phyloP scores from a whole-genome alignment of 1,140 invertebrate species.

The Mizuhopecten yessoensis region DNA sequence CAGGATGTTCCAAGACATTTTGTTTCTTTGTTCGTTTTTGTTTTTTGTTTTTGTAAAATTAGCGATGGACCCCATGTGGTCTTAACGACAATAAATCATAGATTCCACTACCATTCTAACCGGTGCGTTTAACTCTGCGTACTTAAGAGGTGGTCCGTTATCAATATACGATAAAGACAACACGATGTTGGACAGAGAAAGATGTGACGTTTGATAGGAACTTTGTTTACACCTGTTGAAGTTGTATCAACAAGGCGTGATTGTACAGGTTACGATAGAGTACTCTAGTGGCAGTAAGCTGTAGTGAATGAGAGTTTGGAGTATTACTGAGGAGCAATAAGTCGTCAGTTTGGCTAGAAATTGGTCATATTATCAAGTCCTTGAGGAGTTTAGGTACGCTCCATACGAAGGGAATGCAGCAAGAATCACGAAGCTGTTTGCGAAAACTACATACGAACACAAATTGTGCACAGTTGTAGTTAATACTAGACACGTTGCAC shows the following conservation, averaged over 20 bases:
- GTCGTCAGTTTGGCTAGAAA: not conserved
- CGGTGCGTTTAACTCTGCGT: too few relatives aligned
- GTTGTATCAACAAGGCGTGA: slow-evolving; percentile 1
- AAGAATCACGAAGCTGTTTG: too few relatives aligned
- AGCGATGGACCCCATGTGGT: too few relatives aligned
- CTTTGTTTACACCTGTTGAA: not conserved
- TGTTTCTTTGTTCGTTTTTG: not conserved
- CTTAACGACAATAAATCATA: too few relatives aligned
- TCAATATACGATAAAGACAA: not conserved
- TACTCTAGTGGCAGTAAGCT: not conserved
- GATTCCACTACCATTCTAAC: too few relatives aligned
- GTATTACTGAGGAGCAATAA: not conserved
- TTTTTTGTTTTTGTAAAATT: not conserved
- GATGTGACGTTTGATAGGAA: not conserved
- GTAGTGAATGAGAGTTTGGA: slow-evolving; percentile 3
- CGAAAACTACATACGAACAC: too few relatives aligned
- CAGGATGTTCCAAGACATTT: too few relatives aligned
- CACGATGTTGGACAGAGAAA: not conserved
- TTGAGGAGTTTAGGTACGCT: not conserved
- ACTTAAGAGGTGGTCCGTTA: not conserved
- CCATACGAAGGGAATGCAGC: too few relatives aligned
- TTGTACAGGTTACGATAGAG: not conserved
- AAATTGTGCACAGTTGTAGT: too few relatives aligned
- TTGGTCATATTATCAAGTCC: not conserved
- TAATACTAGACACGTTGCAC: too few relatives aligned